phyloP scores from a whole-genome alignment of 2,888 invertebrate genomes.

The Drosophila melanocephala region DNA sequence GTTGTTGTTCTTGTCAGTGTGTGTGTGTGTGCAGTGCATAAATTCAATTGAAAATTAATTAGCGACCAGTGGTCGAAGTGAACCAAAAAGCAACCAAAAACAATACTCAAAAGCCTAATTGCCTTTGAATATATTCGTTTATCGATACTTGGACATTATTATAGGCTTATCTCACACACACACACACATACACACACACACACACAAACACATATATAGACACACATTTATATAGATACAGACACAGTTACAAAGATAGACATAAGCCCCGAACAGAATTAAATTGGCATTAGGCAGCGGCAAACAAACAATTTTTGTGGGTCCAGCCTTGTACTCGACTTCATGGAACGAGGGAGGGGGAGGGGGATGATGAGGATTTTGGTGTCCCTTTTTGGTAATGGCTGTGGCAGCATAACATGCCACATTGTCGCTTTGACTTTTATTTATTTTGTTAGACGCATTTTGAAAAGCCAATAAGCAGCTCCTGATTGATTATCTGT shows the following conservation, averaged over 20 bases:
- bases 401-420: slow-evolving; percentile 56
- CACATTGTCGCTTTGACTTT: slow-evolving; percentile 75
- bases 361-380: neutral
- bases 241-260: slow-evolving; percentile 16
- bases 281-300: slow-evolving; percentile 68
- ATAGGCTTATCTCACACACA: slow-evolving; percentile 34
- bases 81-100: slow-evolving; percentile 12
- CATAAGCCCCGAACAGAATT: slow-evolving; percentile 52
- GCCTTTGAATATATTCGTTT: slow-evolving; percentile 68
- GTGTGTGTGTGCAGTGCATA: slow-evolving; percentile 28
- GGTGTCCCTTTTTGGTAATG: slow-evolving; percentile 14
- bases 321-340: slow-evolving; percentile 47
- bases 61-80: slow-evolving; percentile 32
- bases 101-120: slow-evolving; percentile 64
- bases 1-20: neutral
- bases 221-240: neutral
- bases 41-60: slow-evolving; percentile 71
- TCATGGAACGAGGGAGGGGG: neutral
- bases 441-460: slow-evolving; percentile 77
- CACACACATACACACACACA: slow-evolving; percentile 25
- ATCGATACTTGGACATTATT: slow-evolving; percentile 58
- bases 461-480: slow-evolving; percentile 80
- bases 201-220: slow-evolving; percentile 17
- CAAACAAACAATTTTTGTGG: slow-evolving; percentile 44
- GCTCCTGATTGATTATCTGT: slow-evolving; percentile 78